These are phyloP conservation scores for Actias luna DNA, from an alignment of 2,888 invertebrate genomes.

Conservation along the genomic window DNA sequence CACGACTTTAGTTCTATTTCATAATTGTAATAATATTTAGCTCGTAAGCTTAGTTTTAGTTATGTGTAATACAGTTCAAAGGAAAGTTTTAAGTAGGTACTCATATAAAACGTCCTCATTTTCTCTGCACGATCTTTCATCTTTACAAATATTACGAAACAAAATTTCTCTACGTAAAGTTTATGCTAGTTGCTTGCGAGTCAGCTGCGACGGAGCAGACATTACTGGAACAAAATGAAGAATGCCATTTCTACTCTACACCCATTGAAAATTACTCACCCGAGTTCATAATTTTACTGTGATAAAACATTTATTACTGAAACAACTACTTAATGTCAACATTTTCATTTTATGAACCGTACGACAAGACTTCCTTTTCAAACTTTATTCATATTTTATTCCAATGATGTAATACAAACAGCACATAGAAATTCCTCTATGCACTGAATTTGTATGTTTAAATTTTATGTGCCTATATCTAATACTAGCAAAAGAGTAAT, in stretches of 20 bases:
- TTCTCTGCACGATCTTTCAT: slow-evolving; percentile 53
- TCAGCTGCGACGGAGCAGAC: slow-evolving; percentile 56
- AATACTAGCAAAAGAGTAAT: no score
- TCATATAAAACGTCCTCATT: slow-evolving; percentile 49
- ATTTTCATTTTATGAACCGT: slow-evolving; percentile 10
- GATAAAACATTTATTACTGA: slow-evolving; percentile 22
- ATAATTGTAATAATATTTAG: not conserved
- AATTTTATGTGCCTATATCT: no score
- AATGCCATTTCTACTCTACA: slow-evolving; percentile 42
- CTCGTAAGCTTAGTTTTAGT: not conserved
- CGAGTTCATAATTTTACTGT: slow-evolving; percentile 31
- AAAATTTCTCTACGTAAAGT: slow-evolving; percentile 65
- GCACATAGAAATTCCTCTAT: no score
- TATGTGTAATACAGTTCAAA: slow-evolving; percentile 4
- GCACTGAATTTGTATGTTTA: no score
- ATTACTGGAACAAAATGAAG: slow-evolving; percentile 51
- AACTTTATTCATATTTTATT: not conserved
- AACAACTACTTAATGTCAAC: slow-evolving; percentile 6
- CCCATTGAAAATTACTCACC: slow-evolving; percentile 50
- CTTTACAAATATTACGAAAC: slow-evolving; percentile 59
- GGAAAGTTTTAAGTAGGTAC: not conserved
- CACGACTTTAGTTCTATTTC: not conserved
- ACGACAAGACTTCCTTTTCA: not conserved
- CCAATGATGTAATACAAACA: no score
- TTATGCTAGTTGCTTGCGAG: slow-evolving; percentile 66